Evolutionary conservation across 37 sponge, comb jelly and placozoan species (phyloP).

Genomic region (Theonella swinhoei): DNA sequence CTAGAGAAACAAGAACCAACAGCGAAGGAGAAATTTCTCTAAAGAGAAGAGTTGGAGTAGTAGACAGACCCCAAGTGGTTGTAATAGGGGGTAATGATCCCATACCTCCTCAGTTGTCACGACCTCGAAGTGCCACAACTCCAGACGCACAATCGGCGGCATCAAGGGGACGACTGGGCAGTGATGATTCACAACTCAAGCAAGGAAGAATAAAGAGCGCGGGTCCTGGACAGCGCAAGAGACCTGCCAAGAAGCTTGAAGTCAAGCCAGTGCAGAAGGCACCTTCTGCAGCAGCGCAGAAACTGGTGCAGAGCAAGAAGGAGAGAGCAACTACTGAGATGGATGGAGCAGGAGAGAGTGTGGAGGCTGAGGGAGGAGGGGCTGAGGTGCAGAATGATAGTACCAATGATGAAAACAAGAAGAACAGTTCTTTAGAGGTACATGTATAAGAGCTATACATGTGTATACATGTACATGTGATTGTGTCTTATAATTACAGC

Average conservation of each 20-base stretch:
- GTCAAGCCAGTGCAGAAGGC: not conserved
- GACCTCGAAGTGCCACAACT: not conserved
- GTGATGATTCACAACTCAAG: too few relatives aligned
- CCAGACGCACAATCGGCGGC: not conserved
- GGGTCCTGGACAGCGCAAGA: not conserved
- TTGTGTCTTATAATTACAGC: too few relatives aligned
- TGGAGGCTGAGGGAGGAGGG: conserved; percentile 8
- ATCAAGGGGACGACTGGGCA: not conserved
- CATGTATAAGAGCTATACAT: too few relatives aligned
- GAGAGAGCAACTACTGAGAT: not conserved
- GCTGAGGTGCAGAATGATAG: conserved; percentile 14
- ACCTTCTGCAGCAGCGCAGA: not conserved
- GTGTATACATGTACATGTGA: too few relatives aligned
- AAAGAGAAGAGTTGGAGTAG: not conserved
- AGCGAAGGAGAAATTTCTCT: not conserved
- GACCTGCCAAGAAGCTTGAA: not conserved
- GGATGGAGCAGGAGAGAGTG: not conserved
- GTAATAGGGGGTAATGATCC: not conserved
- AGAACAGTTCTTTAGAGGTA: too few relatives aligned
- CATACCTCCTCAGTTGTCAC: too few relatives aligned
- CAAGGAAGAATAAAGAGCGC: too few relatives aligned
- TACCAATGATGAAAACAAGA: not conserved
- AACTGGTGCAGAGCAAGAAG: not conserved
- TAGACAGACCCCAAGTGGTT: not conserved
- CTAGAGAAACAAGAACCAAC: not conserved